These are phyloP conservation scores for Sesia bembeciformis DNA, from an alignment of 2,888 invertebrate species.

Conservation along the genomic window DNA sequence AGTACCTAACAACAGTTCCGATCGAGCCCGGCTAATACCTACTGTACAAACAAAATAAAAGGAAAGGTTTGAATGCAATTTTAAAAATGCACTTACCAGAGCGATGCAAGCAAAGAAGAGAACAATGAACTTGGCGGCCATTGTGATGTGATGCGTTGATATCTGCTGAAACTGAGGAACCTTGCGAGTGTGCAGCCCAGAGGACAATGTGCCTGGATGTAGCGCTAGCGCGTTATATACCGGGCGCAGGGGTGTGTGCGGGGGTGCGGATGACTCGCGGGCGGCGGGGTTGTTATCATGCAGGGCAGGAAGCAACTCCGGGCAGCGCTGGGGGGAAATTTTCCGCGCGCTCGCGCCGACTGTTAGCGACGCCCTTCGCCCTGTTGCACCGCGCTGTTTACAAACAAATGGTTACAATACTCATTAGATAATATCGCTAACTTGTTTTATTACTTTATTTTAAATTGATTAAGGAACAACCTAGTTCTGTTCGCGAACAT, in stretches of 20 bases:
- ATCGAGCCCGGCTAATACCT: too few species aligned
- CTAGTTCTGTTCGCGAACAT: too few species aligned
- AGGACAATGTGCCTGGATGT: conserved; percentile 24
- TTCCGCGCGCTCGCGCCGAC: background rate
- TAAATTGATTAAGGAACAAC: too few species aligned
- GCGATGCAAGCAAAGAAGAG: conserved; percentile 45
- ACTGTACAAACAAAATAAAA: too few species aligned
- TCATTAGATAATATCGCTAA: background rate
- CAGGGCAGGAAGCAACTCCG: conserved; percentile 6
- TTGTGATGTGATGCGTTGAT: conserved; percentile 15
- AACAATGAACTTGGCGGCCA: conserved; percentile 43
- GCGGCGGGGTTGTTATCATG: conserved; percentile 3
- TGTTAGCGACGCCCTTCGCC: conserved; percentile 1
- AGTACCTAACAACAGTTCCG: too few species aligned
- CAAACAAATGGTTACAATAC: background rate
- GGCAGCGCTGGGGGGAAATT: background rate
- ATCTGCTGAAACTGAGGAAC: background rate
- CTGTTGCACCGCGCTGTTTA: background rate
- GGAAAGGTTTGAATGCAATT: background rate
- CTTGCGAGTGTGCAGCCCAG: conserved; percentile 8
- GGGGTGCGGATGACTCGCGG: background rate
- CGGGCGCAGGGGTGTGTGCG: conserved; percentile 1
- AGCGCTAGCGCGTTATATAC: conserved; percentile 22
- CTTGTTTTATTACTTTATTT: too few species aligned
- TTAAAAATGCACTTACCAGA: conserved; percentile 36